Evolutionary conservation across 2,888 invertebrate genomes (phyloP).

Genomic region (Cerastoderma edule): DNA sequence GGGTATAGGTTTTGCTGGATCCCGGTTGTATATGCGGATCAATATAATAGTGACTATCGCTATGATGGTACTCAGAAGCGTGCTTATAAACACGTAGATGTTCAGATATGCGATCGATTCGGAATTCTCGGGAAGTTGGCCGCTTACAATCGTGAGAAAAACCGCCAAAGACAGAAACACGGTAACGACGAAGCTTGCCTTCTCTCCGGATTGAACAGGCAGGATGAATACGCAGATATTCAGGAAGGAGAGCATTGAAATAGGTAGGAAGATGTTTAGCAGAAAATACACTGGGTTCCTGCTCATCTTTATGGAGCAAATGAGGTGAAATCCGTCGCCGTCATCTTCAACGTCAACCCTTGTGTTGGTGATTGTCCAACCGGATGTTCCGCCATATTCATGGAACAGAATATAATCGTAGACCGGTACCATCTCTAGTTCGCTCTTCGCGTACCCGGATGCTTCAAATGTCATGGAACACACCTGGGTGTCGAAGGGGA

Average conservation of each 20-base stretch:
- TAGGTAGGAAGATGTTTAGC: conserved; percentile 55
- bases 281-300: conserved; percentile 51
- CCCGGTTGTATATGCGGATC: conserved; percentile 42
- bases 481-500: conserved; percentile 55
- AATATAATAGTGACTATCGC: conserved; percentile 46
- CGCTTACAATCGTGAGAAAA: conserved; percentile 56
- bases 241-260: conserved; percentile 44
- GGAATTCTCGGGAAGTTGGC: conserved; percentile 56
- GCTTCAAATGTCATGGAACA: conserved; percentile 49
- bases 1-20: conserved; percentile 27
- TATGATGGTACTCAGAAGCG: conserved; percentile 48
- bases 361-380: conserved; percentile 47
- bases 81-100: conserved; percentile 47
- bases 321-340: conserved; percentile 28
- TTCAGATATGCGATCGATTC: conserved; percentile 45
- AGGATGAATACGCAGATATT: conserved; percentile 59
- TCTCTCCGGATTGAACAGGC: conserved; percentile 55
- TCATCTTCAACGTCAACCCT: conserved; percentile 3
- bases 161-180: conserved; percentile 59
- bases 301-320: conserved; percentile 42
- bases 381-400: conserved; percentile 35
- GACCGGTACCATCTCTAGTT: conserved; percentile 30
- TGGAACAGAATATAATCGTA: conserved; percentile 41
- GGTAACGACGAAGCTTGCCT: conserved; percentile 56
- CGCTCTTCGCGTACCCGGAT: conserved; percentile 31